A percentile compares a stretch with the other conserved stretches of the same genome.
phyloP scores from a whole-genome alignment of 35 echinoderm and acorn worm species.

The Stichopus chloronotus region DNA sequence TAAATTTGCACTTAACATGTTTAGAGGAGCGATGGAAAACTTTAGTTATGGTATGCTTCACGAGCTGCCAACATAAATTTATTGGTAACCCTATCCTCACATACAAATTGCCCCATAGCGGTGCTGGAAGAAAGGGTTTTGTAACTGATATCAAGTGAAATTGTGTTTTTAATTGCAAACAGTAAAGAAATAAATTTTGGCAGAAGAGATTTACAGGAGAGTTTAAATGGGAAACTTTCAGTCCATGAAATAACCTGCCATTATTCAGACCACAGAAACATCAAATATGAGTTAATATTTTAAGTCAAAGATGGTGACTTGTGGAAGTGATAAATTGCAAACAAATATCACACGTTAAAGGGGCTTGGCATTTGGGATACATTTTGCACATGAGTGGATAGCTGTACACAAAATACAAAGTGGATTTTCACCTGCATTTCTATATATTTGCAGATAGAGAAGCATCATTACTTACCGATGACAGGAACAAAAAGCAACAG shows the following conservation, averaged over 20 bases:
- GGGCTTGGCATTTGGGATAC: background rate
- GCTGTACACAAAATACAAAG: no score
- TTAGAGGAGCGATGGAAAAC: conserved; percentile 8
- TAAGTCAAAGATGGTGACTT: background rate
- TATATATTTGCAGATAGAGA: no score
- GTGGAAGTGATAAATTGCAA: background rate
- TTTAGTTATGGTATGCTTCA: background rate
- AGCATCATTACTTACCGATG: no score
- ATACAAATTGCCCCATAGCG: conserved; percentile 43
- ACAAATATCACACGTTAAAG: background rate
- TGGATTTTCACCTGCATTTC: no score
- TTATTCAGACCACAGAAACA: background rate
- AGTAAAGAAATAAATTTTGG: conserved; percentile 24
- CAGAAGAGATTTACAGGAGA: background rate
- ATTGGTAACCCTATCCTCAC: conserved; percentile 19
- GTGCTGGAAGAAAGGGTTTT: conserved; percentile 8
- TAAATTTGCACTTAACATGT: background rate
- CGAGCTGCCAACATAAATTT: conserved; percentile 30
- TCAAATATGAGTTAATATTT: conserved; percentile 35
- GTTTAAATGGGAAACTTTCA: background rate
- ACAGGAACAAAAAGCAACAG: no score
- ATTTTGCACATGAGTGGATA: no score
- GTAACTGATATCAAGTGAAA: conserved; percentile 23
- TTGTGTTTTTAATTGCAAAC: conserved; percentile 41
- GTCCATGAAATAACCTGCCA: conserved; percentile 42